phyloP scores from a whole-genome alignment of 1,140 invertebrate species.

The Doryteuthis pealeii region DNA sequence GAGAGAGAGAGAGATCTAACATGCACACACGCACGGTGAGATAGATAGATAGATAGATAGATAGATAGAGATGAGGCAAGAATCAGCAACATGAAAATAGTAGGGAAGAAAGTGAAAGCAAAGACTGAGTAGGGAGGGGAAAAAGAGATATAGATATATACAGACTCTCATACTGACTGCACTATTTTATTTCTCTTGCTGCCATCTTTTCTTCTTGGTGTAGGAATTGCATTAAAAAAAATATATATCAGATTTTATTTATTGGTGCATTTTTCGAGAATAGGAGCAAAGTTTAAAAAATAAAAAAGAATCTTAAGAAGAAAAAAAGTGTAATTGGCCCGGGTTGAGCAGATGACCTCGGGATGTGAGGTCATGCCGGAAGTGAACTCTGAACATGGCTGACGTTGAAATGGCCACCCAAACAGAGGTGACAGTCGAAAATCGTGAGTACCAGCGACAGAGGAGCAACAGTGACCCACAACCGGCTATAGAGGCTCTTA shows the following conservation, averaged over 20 bases:
- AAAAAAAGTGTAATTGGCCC: background rate
- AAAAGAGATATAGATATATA: background rate
- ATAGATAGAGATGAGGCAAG: too few relatives aligned
- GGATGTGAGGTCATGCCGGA: background rate
- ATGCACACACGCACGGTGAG: too few relatives aligned
- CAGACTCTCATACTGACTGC: background rate
- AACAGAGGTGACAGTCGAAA: conserved; percentile 39
- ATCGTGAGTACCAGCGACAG: conserved; percentile 36
- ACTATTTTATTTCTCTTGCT: background rate
- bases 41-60: too few relatives aligned
- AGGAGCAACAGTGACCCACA: conserved; percentile 49
- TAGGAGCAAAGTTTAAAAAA: background rate
- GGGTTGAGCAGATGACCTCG: background rate
- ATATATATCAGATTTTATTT: background rate
- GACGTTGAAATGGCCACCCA: conserved; percentile 40
- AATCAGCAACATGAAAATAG: background rate
- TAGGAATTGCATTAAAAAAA: too few relatives aligned
- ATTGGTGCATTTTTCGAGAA: background rate
- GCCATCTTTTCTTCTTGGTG: background rate
- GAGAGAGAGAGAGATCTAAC: conserved; percentile 1
- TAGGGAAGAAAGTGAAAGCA: background rate
- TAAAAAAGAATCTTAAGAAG: background rate
- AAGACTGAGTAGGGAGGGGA: background rate
- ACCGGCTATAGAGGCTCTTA: conserved; percentile 32
- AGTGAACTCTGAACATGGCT: conserved; percentile 5